Conservation (phyloP, 2,888 invertebrate species). For the Caenorhabditis sp. region DNA sequence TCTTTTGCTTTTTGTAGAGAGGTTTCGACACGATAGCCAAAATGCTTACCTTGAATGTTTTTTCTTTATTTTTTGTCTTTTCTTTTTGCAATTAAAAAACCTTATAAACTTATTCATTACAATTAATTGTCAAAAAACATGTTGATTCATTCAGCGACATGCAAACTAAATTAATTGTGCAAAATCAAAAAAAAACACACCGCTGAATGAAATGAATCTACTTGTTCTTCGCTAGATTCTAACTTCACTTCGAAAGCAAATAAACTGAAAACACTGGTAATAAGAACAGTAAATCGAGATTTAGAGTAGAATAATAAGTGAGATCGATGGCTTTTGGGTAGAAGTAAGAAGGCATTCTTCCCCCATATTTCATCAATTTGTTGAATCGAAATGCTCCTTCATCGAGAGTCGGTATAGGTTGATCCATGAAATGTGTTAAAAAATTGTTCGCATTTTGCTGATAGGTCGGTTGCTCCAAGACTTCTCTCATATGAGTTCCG, state of each 20-base stretch:
- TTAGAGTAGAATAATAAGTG: constrained; percentile 35
- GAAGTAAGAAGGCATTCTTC: constrained; percentile 51
- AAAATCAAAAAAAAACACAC: too few species aligned
- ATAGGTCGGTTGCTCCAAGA: constrained; percentile 39
- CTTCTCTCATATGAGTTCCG: constrained; percentile 29
- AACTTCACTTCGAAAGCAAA: constrained; percentile 18
- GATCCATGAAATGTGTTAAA: constrained; percentile 51
- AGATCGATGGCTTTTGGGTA: constrained; percentile 52
- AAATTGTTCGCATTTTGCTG: constrained; percentile 54
- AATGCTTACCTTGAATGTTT: too few species aligned
- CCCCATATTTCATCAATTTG: constrained; percentile 46
- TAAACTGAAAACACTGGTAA: constrained; percentile 12
- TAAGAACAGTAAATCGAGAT: constrained; percentile 36
- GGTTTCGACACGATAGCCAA: too few species aligned
- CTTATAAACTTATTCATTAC: too few species aligned
- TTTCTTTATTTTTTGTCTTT: too few species aligned
- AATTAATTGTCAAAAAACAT: too few species aligned
- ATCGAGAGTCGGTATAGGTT: constrained; percentile 52
- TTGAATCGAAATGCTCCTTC: constrained; percentile 59
- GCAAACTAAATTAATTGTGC: too few species aligned
- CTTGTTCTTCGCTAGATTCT: too few species aligned
- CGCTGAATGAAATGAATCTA: too few species aligned
- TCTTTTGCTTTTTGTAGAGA: too few species aligned
- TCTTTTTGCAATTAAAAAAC: too few species aligned
- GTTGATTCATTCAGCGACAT: too few species aligned